phyloP scores from a whole-genome alignment of 2,888 invertebrate genomes.

The Lycia hirtaria region DNA sequence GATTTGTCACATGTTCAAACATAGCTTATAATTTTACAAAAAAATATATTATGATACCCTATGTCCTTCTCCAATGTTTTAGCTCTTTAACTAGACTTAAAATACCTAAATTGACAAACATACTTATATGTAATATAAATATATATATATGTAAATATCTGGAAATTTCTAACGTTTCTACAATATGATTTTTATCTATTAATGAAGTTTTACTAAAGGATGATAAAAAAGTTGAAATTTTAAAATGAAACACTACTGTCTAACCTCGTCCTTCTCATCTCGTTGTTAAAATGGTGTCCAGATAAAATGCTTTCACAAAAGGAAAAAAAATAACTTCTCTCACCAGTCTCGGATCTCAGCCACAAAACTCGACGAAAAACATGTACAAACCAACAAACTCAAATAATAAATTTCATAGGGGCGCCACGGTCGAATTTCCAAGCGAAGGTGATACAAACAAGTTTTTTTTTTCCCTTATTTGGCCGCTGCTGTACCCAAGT shows the following conservation, averaged over 20 bases:
- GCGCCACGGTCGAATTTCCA: not conserved
- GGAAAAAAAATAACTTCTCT: conserved; percentile 4
- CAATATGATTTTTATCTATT: no score
- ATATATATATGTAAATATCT: no score
- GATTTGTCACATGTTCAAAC: no score
- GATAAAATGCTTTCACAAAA: conserved; percentile 27
- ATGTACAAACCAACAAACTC: conserved; percentile 25
- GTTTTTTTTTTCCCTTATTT: not conserved
- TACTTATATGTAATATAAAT: no score
- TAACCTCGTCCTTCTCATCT: conserved; percentile 2
- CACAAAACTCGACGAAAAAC: conserved; percentile 45
- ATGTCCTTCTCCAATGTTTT: no score
- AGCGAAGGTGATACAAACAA: not conserved
- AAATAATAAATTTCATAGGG: not conserved
- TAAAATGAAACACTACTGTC: not conserved
- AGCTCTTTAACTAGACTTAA: no score
- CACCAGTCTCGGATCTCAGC: conserved; percentile 23
- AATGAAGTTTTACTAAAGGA: no score
- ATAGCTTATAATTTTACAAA: no score
- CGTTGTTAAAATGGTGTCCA: conserved; percentile 24
- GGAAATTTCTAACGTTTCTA: no score
- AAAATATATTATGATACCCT: no score
- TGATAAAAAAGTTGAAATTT: not conserved
- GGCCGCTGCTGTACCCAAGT: not conserved
- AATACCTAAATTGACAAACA: no score